Base-by-base conservation (phyloP, 2,797 vertebrate genomes). In the Trichosurus vulpecula region DNA sequence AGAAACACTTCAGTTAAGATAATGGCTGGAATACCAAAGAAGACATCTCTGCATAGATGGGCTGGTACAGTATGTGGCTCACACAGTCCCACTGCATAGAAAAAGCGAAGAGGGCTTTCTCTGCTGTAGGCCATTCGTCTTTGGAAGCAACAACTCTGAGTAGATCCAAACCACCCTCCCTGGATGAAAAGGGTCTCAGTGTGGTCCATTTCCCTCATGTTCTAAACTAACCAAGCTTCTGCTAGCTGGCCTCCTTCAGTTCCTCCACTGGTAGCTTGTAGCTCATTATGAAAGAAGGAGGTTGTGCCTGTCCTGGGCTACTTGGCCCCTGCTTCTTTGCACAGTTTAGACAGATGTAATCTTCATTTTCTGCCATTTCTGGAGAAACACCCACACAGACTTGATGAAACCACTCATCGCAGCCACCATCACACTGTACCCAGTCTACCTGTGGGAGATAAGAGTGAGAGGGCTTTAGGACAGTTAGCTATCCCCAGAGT, bases 391-490 rank as follows among this genome's bases (percentile, higher is more conserved):
- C 99, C 6, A 99, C 99, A 61, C 99, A 99, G 96, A 99, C 99
- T 98, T 99, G 99, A 98, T 99, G 99, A 98, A 99, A 99, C 99
- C 99, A 99, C 98, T 99, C 99, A 90, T 99, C 99, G 0, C 99
- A 99, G 98, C 99, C 99, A 51, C 99, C 99, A 0, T 99, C 99
- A 91, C 99, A 99, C 98, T 99, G 99, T 94, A 99, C 99, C 99
- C 99, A 99, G 99, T 99, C 99, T 97, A 99, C 99, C 99, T 99
- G 99, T 95, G 97, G 97, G 95, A 98, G 94, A 98, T 87, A 96
- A 98, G 96, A 98, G 29, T 29, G 97, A 93, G 90, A 90, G 95
- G 97, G 94, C 90, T 95, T 97, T 94, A 96, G 95, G 94, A 96
- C 96, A 97, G 52, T 93, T 90, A 93, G 94, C 94, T 57, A 94